These are phyloP conservation scores for Pholis gunnellus DNA, from an alignment of 2,113 vertebrate species.

Conservation along the genomic window DNA sequence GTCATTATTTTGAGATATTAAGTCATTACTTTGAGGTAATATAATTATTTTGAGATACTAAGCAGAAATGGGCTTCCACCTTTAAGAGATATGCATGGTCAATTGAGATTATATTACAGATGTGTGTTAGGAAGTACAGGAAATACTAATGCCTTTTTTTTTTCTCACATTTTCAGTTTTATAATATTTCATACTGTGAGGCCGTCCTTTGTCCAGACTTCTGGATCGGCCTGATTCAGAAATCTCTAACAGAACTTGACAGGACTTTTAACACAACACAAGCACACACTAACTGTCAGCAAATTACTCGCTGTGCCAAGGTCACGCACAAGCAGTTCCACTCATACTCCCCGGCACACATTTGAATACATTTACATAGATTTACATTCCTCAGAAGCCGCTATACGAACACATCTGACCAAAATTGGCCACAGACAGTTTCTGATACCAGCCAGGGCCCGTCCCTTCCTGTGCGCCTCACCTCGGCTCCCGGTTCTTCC, in stretches of 20 bases:
- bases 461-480: constrained; percentile 70
- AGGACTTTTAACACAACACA: constrained; percentile 8
- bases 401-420: constrained; percentile 41
- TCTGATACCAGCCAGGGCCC: not conserved
- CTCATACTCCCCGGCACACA: constrained; percentile 15
- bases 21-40: too few species aligned
- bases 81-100: not conserved
- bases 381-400: constrained; percentile 31
- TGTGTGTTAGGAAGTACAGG: not conserved
- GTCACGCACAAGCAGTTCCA: constrained; percentile 43
- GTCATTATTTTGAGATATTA: not conserved
- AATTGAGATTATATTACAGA: constrained; percentile 4
- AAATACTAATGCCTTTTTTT: not conserved
- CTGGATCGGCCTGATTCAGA: constrained; percentile 15
- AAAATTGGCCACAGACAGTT: constrained; percentile 23
- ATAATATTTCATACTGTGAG: constrained; percentile 17
- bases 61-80: not conserved
- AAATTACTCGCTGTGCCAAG: constrained; percentile 32
- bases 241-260: constrained; percentile 3
- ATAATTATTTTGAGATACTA: not conserved
- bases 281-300: constrained; percentile 19
- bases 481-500: constrained; percentile 98
- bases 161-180: not conserved
- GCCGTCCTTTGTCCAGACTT: not conserved
- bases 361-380: constrained; percentile 36